A percentile compares a stretch with the other conserved stretches of the same genome.
Conservation (phyloP, 1,140 invertebrate species). For the Brachionus sp. region DNA sequence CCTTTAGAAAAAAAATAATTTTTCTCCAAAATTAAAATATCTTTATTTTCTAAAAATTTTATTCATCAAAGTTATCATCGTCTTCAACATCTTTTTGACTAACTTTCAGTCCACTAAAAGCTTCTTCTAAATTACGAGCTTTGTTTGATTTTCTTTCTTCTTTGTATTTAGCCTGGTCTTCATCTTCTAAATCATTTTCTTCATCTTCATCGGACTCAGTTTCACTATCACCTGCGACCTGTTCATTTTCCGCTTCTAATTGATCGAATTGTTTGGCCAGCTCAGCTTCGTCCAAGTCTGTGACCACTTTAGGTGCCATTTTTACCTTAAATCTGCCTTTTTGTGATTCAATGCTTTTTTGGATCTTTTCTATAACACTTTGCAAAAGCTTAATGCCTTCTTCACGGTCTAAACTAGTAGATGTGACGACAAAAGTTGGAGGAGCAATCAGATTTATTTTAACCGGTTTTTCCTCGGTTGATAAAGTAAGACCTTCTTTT, state of each 20-base stretch:
- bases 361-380: conserved; percentile 80
- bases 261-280: conserved; percentile 85
- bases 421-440: conserved; percentile 96
- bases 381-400: conserved; percentile 85
- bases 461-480: conserved; percentile 55
- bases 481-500: conserved; percentile 81
- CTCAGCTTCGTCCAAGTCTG: conserved; percentile 87
- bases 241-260: conserved; percentile 85
- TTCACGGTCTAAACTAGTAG: conserved; percentile 88
- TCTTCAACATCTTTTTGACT: not conserved
- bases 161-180: not conserved
- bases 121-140: not conserved
- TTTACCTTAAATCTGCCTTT: conserved; percentile 90
- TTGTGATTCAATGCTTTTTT: conserved; percentile 73
- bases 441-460: conserved; percentile 96
- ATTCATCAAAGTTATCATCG: conserved; percentile 21
- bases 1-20: not conserved
- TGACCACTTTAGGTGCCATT: conserved; percentile 95
- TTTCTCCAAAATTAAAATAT: not conserved
- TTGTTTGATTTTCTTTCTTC: not conserved
- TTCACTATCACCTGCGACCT: conserved; percentile 71
- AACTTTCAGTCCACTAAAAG: not conserved
- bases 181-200: conserved; percentile 44
- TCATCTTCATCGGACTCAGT: conserved; percentile 49
- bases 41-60: not conserved